Conservation (phyloP, 2,797 vertebrate species). For the Peromyscus aztecus region DNA sequence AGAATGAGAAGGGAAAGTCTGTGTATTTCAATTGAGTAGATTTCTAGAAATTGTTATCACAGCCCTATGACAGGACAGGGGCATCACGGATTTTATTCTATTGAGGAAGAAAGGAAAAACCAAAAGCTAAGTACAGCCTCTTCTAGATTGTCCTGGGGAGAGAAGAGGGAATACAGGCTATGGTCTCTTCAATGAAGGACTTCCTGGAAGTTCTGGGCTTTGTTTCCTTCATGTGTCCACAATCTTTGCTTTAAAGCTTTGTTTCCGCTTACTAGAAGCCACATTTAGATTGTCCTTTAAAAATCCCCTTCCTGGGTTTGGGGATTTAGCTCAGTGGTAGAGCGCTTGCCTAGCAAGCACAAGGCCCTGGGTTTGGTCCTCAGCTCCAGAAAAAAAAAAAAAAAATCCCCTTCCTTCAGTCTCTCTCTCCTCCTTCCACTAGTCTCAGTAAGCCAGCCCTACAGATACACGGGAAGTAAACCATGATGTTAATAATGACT, state of each 20-base stretch:
- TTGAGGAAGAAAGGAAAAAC: not conserved
- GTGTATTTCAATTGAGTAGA: not conserved
- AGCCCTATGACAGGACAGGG: too few species aligned
- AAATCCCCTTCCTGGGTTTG: not conserved
- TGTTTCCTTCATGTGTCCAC: not conserved
- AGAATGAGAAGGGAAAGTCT: fast-evolving
- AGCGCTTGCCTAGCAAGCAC: too few species aligned
- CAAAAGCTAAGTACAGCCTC: not conserved
- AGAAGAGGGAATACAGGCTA: fast-evolving
- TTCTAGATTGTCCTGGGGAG: fast-evolving
- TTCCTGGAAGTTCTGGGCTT: not conserved
- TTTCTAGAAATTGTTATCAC: not conserved
- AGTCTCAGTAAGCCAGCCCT: not conserved
- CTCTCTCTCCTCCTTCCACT: not conserved
- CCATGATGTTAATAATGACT: conserved; percentile 40
- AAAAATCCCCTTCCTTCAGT: not conserved
- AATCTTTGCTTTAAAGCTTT: not conserved
- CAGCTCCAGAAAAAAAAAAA: too few species aligned
- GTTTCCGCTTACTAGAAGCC: not conserved
- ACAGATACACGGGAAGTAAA: not conserved
- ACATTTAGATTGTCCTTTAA: conserved; percentile 1
- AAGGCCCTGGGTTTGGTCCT: too few species aligned
- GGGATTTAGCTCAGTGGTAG: too few species aligned
- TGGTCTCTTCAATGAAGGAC: not conserved
- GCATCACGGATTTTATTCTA: fast-evolving